Conservation (phyloP, 2,888 invertebrate genomes). For the Eupithecia inturbata region DNA sequence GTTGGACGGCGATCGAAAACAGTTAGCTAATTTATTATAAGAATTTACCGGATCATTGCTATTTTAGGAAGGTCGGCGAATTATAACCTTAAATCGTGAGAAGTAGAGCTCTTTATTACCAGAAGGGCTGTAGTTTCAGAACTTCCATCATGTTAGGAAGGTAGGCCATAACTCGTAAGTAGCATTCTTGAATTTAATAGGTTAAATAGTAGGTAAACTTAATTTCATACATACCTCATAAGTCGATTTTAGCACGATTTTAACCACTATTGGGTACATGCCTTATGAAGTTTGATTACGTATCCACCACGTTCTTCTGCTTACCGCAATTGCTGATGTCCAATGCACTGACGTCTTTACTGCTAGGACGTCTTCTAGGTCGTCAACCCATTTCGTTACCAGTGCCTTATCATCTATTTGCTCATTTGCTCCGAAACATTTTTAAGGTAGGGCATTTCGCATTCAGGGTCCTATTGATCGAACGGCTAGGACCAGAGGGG, state of each 20-base stretch:
- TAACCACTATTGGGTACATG: too few species aligned
- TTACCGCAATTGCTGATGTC: neutral
- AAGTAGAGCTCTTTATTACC: neutral
- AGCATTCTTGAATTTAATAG: neutral
- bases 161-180: neutral
- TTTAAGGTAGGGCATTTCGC: neutral
- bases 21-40: conserved; percentile 68
- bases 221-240: neutral
- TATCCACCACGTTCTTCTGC: neutral
- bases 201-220: neutral
- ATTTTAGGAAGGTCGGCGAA: conserved; percentile 52
- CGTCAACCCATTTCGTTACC: neutral
- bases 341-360: too few species aligned
- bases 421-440: neutral
- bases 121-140: neutral
- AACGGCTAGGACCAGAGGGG: neutral
- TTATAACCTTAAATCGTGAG: conserved; percentile 27
- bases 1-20: conserved; percentile 75
- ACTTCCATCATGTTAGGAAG: neutral
- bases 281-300: neutral
- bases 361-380: neutral
- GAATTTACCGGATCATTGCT: conserved; percentile 63
- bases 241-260: neutral
- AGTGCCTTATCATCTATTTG: neutral
- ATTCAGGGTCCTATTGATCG: neutral